Conservation (phyloP, 2,888 invertebrate genomes). For the Sinopyrophorus schimmeli region DNA sequence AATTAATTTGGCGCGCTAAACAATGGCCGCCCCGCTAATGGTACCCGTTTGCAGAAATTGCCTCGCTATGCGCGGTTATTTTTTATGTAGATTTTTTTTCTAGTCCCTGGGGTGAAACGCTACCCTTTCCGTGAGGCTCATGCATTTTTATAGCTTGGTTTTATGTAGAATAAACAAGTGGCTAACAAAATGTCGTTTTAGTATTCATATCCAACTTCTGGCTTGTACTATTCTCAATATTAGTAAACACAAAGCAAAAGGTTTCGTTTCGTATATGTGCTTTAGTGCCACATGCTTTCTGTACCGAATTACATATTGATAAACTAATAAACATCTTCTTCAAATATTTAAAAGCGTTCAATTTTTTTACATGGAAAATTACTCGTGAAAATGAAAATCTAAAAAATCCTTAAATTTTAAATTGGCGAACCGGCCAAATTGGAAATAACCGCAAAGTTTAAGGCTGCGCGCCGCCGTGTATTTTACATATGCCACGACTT, state of each 20-base stretch:
- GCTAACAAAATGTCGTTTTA: slow-evolving; percentile 35
- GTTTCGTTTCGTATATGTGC: not conserved
- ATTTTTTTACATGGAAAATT: too few relatives aligned
- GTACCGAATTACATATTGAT: too few relatives aligned
- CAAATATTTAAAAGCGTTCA: too few relatives aligned
- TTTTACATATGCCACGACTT: too few relatives aligned
- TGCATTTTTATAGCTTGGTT: slow-evolving; percentile 47
- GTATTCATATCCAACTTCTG: slow-evolving; percentile 12
- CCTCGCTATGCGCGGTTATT: slow-evolving; percentile 55
- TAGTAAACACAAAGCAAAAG: not conserved
- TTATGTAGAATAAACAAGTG: slow-evolving; percentile 36
- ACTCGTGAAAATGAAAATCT: too few relatives aligned
- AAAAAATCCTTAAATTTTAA: too few relatives aligned
- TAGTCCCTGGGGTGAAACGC: slow-evolving; percentile 44
- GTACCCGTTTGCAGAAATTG: slow-evolving; percentile 57
- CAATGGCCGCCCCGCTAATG: slow-evolving; percentile 58
- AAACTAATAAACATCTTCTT: too few relatives aligned
- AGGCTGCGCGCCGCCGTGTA: too few relatives aligned
- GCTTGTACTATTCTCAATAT: slow-evolving; percentile 9
- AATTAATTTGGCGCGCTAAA: slow-evolving; percentile 60
- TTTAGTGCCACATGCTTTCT: too few relatives aligned
- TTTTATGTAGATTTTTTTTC: slow-evolving; percentile 54
- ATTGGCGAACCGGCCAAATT: too few relatives aligned
- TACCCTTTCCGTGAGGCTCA: slow-evolving; percentile 47
- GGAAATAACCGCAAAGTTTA: too few relatives aligned